A percentile compares a stretch with the other conserved stretches of the same genome.
Evolutionary conservation across 2,113 vertebrate genomes (phyloP).

Genomic region (Leptobrachium leishanense): DNA sequence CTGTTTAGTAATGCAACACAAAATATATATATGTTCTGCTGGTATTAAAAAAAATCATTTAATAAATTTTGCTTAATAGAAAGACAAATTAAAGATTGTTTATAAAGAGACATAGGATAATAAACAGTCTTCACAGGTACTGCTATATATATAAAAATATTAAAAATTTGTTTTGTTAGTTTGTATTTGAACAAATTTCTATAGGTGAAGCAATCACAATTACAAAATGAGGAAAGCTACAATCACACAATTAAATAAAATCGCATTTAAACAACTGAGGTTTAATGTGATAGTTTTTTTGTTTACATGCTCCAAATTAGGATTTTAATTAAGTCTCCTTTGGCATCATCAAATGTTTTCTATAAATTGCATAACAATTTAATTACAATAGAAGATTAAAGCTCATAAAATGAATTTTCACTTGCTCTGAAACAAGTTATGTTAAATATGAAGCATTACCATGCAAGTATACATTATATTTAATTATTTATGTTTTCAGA

Average conservation of each 20-base stretch:
- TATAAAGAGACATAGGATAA: too few relatives aligned
- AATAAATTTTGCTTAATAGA: too few relatives aligned
- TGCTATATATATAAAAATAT: too few relatives aligned
- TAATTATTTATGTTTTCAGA: constrained; percentile 11
- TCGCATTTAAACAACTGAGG: constrained; percentile 31
- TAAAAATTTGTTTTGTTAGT: too few relatives aligned
- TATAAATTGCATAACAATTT: constrained; percentile 49
- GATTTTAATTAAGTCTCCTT: constrained; percentile 47
- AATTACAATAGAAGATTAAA: constrained; percentile 47
- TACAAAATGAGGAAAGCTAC: constrained; percentile 22
- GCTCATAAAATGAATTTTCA: constrained; percentile 40
- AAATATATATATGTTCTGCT: too few relatives aligned
- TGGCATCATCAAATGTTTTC: constrained; percentile 44
- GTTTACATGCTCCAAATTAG: constrained; percentile 47
- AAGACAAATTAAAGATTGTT: too few relatives aligned
- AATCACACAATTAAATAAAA: constrained; percentile 37
- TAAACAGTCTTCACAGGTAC: too few relatives aligned
- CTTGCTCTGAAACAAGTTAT: constrained; percentile 23
- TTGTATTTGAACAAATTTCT: neutral
- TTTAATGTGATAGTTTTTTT: constrained; percentile 45
- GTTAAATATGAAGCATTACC: constrained; percentile 23
- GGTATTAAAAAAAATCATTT: too few relatives aligned
- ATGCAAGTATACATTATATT: neutral
- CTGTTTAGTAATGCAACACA: too few relatives aligned
- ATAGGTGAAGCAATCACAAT: constrained; percentile 10